Percentiles rank a stretch among this genome's conserved stretches.
phyloP scores from a whole-genome alignment of 1,140 invertebrate genomes.

The Meloidogyne exigua region DNA sequence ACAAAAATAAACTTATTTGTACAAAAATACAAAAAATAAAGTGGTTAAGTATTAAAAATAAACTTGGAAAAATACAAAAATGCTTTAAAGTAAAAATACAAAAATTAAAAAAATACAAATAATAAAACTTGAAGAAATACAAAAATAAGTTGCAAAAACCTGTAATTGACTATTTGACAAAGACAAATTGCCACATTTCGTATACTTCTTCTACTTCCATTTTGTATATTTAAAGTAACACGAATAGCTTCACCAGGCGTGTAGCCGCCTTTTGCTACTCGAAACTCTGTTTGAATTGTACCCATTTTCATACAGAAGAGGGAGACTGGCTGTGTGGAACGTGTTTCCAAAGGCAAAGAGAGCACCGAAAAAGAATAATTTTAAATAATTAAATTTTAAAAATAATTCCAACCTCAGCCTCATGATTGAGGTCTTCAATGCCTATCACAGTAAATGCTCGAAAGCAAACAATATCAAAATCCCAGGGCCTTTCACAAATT shows the following conservation, averaged over 20 bases:
- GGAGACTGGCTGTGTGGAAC: neutral
- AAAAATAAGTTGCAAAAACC: conserved; percentile 34
- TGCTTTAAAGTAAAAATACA: neutral
- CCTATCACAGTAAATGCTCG: conserved; percentile 60
- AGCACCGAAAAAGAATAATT: conserved; percentile 16
- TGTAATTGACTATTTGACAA: conserved; percentile 58
- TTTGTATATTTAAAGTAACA: conserved; percentile 45
- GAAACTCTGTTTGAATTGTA: conserved; percentile 46
- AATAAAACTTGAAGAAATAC: neutral
- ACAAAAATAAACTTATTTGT: too few species aligned
- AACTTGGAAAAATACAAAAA: too few species aligned
- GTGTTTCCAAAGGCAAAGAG: conserved; percentile 23
- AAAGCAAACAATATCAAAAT: conserved; percentile 59
- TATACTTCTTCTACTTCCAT: conserved; percentile 40
- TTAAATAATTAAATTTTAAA: neutral
- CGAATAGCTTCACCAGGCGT: conserved; percentile 58
- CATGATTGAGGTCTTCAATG: conserved; percentile 61
- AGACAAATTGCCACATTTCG: conserved; percentile 38
- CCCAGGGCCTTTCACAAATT: conserved; percentile 62
- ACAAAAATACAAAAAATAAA: too few species aligned
- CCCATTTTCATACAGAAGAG: conserved; percentile 55
- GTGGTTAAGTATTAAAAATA: too few species aligned
- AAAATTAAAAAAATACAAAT: neutral
- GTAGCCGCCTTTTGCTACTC: conserved; percentile 51
- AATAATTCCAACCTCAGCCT: conserved; percentile 47